Evolutionary conservation across 2,797 vertebrate species (phyloP), one percentile per base, ranked within the genome.

Genomic region (Enteromius argenteus): DNA sequence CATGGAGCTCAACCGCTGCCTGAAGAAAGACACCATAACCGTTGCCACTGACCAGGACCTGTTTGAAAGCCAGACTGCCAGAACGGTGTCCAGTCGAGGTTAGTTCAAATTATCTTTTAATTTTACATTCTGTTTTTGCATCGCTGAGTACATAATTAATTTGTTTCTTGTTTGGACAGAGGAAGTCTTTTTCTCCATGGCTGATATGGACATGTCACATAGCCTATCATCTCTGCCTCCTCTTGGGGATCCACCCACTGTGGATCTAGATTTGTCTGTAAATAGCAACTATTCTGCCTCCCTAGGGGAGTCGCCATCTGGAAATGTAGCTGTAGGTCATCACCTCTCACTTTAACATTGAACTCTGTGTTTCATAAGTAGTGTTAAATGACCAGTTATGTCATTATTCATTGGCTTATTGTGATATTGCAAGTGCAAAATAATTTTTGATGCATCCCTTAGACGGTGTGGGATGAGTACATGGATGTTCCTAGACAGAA

Each of bases 131-230:
- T 58, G 4, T 5, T 42, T 19, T 51, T 80, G 9, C 21, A 32
- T 39, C 1, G 35, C 23, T 39, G 27, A 27, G 4, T 68, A 3
- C 9, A 46, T 71, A 2, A 58, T 68, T 49, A 13, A 75, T 68
- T 9, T 71, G 10, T 66, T 5, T 72, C 39, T 37, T 69, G 27
- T 84, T 92, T 37, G 84, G 71, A 84, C 83, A 96, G 98, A 99
- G 92, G 98, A 99, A 87, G 98, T 99, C 82, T 99, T 99, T 95
- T 99, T 99, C 93, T 99, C 98, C 53, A 99, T 99, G 98, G 98
- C 98, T 51, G 98, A 99, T 90, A 99, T 99, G 98, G 98, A 99
- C 89, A 99, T 99, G 97, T 99, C 98, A 77, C 97, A 98, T 87
- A 99, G 98, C 88, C 94, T 99, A 79, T 98, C 97, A 1, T 99